Evolutionary conservation across 2,888 invertebrate genomes (phyloP), one percentile per base, ranked within the genome.

Genomic region (Luffia ferchaultella): DNA sequence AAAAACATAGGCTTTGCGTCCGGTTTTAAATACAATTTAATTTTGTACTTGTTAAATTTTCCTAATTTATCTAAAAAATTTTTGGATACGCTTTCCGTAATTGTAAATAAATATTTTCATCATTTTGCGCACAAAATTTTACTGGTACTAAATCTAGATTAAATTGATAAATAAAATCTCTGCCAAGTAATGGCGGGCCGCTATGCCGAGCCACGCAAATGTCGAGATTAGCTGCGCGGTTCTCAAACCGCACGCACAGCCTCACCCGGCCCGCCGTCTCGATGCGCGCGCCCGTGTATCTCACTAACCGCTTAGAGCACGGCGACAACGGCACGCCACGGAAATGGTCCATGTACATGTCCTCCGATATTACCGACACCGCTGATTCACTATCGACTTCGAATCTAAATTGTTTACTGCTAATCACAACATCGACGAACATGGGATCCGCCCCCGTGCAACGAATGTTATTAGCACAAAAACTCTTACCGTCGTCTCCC

Each of bases 361-460:
- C n/a, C 16, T 49, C 20, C 2, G 44, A 49, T 17, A 49, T 49
- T n/a, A 18, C 40, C 17, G 45, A 20, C 5, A 50, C 47, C 5
- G 51, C 20, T 2, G 51, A 47, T 1, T 47, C 51, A 18, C 47
- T 51, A 16, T 51, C 51, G 2, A 51, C 41, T 47, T 49, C 43
- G 16, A 48, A 52, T 48, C 46, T 48, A 7, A 52, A 40, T 12
- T 45, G 19, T 3, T 20, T 7, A 2, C 51, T 51, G 7, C 50
- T 52, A 2, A 56, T 17, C 15, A 2, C 20, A 12, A 60, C 49
- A 0, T 12, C 42, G 42, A 56, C 56, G 2, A 50, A 45, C 54
- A 58, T 52, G 1, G 58, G 58, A 43, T 54, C 54, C 1, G 55
- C 57, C 9, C 48, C 30, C 45, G 43, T 2, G 2, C 53, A 50